Evolutionary conservation across 2,797 vertebrate genomes (phyloP), one percentile per base, ranked within the genome.

Genomic region (Podargus strigoides): DNA sequence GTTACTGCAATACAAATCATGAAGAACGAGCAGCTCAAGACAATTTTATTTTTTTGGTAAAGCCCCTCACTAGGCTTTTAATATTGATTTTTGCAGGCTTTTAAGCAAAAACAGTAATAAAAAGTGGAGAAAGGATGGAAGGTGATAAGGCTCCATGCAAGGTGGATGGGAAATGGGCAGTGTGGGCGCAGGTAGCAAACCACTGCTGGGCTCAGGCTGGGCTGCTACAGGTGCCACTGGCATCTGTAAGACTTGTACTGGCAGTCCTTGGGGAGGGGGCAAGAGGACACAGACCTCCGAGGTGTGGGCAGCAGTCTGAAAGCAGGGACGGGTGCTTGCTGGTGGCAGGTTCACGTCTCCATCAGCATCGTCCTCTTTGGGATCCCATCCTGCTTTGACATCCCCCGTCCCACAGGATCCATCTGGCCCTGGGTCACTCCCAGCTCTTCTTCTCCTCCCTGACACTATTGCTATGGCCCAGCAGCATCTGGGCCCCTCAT

Each of bases 1-100:
- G 28, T 60, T 49, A 64, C 5, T 83, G 56, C 78, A 82, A 89
- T 26, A 93, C 46, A 84, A 89, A 94, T 86, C 75, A 93, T 39
- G 59, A 94, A 75, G 68, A 87, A 94, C 0, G 0, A 96, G 69
- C 62, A 86, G 27, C 85, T 78, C 73, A 41, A 85, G 41, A 41
- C 81, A 74, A 56, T 89, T 76, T 69, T 20, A 12, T 42, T 27
- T 47, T 74, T 53, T 46, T 19, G 14, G 15, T 28, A 55, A 73
- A 44, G 6, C 2, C 9, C 5, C 39, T 82, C 47, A 66, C 39
- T 30, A 66, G 58, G 78, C 78, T 85, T 93, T 91, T 79, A 90
- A 83, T 85, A 87, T 46, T 87, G 82, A 68, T 77, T 87, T 79
- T 87, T 68, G 23, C 36, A 69, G 70, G 49, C 41, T 79, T 84